These are phyloP conservation scores for Drosophila hawaiiensis DNA, from an alignment of 2,888 invertebrate genomes.

Conservation along the genomic window DNA sequence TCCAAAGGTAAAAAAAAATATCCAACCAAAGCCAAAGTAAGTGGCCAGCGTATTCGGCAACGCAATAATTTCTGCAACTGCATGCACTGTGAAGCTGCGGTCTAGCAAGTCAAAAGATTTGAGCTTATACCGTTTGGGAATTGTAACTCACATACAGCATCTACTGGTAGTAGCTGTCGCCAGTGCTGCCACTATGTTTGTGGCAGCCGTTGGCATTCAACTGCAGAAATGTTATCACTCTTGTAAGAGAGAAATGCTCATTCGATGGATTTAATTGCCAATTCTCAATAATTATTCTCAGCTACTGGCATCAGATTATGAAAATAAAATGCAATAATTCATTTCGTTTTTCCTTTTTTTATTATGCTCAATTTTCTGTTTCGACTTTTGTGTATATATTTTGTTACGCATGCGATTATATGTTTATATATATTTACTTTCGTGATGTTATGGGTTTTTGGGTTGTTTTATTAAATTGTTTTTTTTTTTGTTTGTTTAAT, in stretches of 20 bases:
- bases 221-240: not conserved
- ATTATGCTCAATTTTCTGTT: conserved; percentile 73
- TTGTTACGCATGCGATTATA: conserved; percentile 77
- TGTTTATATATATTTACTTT: conserved; percentile 38
- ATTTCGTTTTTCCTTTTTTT: conserved; percentile 55
- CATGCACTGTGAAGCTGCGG: not conserved
- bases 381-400: conserved; percentile 62
- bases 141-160: not conserved
- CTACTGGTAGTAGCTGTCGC: not conserved
- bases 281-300: not conserved
- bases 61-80: not conserved
- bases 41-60: not conserved
- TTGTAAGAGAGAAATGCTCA: not conserved
- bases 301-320: not conserved
- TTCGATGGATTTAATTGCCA: not conserved
- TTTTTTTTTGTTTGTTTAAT: conserved; percentile 37
- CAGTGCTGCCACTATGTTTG: not conserved
- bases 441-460: conserved; percentile 17
- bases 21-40: too few relatives aligned
- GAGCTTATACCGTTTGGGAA: not conserved
- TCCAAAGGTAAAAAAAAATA: too few relatives aligned
- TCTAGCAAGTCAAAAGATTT: not conserved
- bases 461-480: conserved; percentile 17
- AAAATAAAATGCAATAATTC: not conserved
- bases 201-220: not conserved